Evolutionary conservation across 2,797 vertebrate species (phyloP).

Genomic region (Anguilla anguilla): DNA sequence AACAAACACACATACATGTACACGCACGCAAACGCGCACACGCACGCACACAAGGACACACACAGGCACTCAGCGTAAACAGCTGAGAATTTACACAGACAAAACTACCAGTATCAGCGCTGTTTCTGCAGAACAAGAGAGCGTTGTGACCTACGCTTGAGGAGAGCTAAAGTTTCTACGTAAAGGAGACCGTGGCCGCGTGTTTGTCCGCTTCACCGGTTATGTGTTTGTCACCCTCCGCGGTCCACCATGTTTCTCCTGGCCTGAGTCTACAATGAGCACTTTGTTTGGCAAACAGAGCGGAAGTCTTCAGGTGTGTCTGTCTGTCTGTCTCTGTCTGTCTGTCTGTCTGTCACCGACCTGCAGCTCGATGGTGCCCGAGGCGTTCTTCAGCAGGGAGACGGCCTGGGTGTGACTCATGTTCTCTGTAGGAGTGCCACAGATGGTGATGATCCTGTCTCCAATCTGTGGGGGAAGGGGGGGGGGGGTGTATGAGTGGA

Average conservation of each 20-base stretch:
- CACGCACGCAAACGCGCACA: neutral
- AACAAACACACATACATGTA: neutral
- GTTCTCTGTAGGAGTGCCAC: conserved; percentile 85
- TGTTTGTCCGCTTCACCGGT: neutral
- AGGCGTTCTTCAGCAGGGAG: conserved; percentile 86
- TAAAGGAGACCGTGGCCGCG: too few relatives aligned
- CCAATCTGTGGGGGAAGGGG: conserved; percentile 79
- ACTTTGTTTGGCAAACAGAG: neutral
- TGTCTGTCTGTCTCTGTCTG: neutral
- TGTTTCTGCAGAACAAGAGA: neutral
- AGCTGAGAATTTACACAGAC: neutral
- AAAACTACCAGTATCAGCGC: neutral
- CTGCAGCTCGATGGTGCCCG: conserved; percentile 88
- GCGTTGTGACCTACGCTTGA: neutral
- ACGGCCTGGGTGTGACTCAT: conserved; percentile 95
- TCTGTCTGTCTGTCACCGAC: conserved; percentile 56
- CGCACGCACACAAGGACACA: conserved; percentile 48
- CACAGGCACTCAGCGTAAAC: conserved; percentile 61
- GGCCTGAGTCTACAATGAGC: neutral
- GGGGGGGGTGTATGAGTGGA: neutral
- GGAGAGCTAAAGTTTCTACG: neutral
- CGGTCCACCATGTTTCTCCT: neutral
- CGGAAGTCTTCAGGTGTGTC: too few relatives aligned
- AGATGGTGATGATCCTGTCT: conserved; percentile 91
- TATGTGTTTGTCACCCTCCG: neutral